Evolutionary conservation across 2,888 invertebrate genomes (phyloP), one percentile per base, ranked within the genome.

Genomic region (Pharmacophagus antenor): DNA sequence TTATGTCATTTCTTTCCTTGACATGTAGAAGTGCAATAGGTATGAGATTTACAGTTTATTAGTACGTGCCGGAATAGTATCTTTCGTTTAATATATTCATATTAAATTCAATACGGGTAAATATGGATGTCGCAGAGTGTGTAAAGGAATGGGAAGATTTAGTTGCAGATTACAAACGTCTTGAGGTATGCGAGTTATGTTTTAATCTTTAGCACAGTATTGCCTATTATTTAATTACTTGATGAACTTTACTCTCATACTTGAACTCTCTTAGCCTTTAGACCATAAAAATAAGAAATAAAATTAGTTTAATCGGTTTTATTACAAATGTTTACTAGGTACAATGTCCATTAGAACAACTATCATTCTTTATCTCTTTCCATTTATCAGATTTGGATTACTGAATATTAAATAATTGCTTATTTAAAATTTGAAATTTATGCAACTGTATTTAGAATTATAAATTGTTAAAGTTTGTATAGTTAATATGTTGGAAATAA

Each of bases 81-180:
- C 47, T 25, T 55, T 54, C 25, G 27, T 37, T 41, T 23, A 22
- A 44, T 55, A 17, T 10, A 18, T 22, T 7, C 7, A 23, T n/a
- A 21, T 54, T 49, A 44, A 49, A 50, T 47, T 61, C 37, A 23
- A 47, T 17, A 37, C 25, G 10, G 60, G 47, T 52, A 21, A 74
- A 66, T 64, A 93, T 93, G 93, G 93, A 94, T 73, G 84, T 92
- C 64, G 92, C 93, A 67, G 93, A 94, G 70, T 92, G 93, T 79
- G 64, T 93, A 51, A 93, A 94, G 76, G 96, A 97, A 77, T 96
- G 96, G 95, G 93, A 95, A 66, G 97, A 97, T 77, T 90, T 97
- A 67, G 85, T 92, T 59, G 91, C 92, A 48, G 97, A 97, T 79
- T 97, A 94, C 81, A 95, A 94, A 81, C 93, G 94, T 64, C 92